Evolutionary conservation across 2,888 invertebrate species (phyloP), one percentile per base, ranked within the genome.

Genomic region (Drosophila phalerata): DNA sequence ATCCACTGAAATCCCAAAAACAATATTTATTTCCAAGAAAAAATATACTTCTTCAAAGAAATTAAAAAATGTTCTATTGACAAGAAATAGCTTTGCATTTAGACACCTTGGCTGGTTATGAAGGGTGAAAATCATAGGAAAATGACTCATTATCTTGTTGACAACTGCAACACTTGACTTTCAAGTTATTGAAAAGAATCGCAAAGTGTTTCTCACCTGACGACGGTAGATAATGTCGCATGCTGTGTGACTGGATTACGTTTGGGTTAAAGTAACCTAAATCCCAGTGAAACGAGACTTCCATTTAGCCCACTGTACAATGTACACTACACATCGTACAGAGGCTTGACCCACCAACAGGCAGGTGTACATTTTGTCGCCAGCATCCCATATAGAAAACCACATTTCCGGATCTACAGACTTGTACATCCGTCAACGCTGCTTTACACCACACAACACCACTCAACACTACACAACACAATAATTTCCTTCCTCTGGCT

Each of bases 371-470:
- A 71, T 69, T 70, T 82, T 85, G 74, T 85, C 78, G 70, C 86
- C 79, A 72, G 65, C 79, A 75, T 72, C 78, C 74, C 69, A 77
- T 83, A 79, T 69, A 79, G 81, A 77, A 72, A 78, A 75, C 75
- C 86, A 84, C 85, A 84, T 85, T 85, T 87, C 87, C 85, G 85
- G 85, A 73, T 77, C 77, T 69, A 58, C 77, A 69, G 82, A 73
- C 73, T 68, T 47, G 61, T 63, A 67, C 74, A 77, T 85, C 82
- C 85, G 77, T 70, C 68, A 52, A 58, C 49, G 45, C 74, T 56
- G 51, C 62, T 47, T 37, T 56, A 42, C 13, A 22, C 28, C 17
- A 22, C 22, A 19, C 10, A 52, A 66, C 48, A 28, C 45, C 25
- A 32, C 57, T 60, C 28, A 61, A 48, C 22, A 22, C 28, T 28